These are phyloP conservation scores for Lagopus leucura DNA, from an alignment of 2,113 vertebrate species.

Conservation along the genomic window DNA sequence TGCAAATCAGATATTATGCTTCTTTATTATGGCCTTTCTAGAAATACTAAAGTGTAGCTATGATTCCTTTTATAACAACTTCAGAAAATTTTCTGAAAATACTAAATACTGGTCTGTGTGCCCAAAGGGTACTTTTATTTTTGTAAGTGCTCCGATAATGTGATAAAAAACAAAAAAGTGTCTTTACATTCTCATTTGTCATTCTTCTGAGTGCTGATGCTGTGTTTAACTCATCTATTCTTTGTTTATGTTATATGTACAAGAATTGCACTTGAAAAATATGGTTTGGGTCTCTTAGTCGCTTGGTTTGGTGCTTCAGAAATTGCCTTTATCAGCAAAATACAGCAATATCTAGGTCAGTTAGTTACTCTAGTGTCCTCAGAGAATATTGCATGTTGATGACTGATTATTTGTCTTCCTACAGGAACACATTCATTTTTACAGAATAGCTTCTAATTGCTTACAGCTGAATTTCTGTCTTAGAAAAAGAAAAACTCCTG, in stretches of 20 bases:
- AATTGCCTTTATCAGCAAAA: neutral
- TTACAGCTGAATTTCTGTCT: neutral
- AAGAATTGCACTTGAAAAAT: neutral
- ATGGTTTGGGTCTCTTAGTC: neutral
- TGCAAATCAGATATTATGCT: neutral
- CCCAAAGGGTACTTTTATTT: neutral
- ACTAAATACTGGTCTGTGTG: neutral
- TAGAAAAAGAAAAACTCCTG: neutral
- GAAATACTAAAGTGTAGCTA: neutral
- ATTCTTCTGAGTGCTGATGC: neutral
- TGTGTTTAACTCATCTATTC: neutral
- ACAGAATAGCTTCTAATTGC: neutral
- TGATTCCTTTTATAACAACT: neutral
- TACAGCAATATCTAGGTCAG: neutral
- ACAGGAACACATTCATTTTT: neutral
- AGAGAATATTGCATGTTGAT: neutral
- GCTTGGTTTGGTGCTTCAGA: neutral
- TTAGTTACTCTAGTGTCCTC: neutral
- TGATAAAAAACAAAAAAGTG: neutral
- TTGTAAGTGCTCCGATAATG: neutral
- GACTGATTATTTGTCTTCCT: neutral
- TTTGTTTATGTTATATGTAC: neutral
- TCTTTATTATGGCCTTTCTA: neutral
- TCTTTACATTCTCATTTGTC: neutral
- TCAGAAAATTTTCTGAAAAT: neutral